These are phyloP conservation scores for Drusus annulatus DNA, from an alignment of 1,140 invertebrate species.

Conservation along the genomic window DNA sequence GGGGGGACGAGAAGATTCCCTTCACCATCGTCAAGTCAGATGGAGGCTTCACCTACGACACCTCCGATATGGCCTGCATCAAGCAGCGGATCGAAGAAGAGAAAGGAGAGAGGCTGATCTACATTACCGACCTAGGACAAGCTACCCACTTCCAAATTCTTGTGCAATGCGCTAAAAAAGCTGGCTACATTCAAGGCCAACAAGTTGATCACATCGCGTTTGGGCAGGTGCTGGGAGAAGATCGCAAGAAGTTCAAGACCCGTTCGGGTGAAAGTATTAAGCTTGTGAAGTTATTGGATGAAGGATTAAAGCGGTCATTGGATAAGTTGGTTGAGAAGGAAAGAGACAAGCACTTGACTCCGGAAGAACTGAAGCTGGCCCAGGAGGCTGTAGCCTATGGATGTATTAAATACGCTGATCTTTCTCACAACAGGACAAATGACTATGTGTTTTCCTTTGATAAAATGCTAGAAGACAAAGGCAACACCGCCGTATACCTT, in stretches of 20 bases:
- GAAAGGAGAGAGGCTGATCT: slow-evolving; percentile 92
- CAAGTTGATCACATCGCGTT: slow-evolving; percentile 94
- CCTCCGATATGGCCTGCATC: slow-evolving; percentile 96
- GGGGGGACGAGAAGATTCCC: slow-evolving; percentile 83
- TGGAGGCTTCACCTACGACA: slow-evolving; percentile 99
- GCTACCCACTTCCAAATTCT: slow-evolving; percentile 89
- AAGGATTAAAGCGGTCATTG: slow-evolving; percentile 89
- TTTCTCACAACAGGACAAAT: slow-evolving; percentile 92
- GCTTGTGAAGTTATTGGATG: slow-evolving; percentile 92
- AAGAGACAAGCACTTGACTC: slow-evolving; percentile 87
- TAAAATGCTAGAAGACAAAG: slow-evolving; percentile 99
- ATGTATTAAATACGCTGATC: slow-evolving; percentile 99
- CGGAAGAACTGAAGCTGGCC: slow-evolving; percentile 87
- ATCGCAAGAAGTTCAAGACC: slow-evolving; percentile 99
- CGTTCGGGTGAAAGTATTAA: slow-evolving; percentile 97
- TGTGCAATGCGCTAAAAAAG: slow-evolving; percentile 79
- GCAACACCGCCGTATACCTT: slow-evolving; percentile 98
- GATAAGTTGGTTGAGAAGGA: slow-evolving; percentile 94
- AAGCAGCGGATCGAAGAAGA: slow-evolving; percentile 92
- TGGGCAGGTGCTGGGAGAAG: slow-evolving; percentile 97
- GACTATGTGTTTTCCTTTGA: slow-evolving; percentile 99
- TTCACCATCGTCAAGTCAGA: slow-evolving; percentile 98
- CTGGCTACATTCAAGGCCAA: slow-evolving; percentile 78
- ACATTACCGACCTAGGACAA: slow-evolving; percentile 96
- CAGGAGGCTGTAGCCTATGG: slow-evolving; percentile 96